phyloP scores from a whole-genome alignment of 2,888 invertebrate genomes.

The Agrotis ipsilon region DNA sequence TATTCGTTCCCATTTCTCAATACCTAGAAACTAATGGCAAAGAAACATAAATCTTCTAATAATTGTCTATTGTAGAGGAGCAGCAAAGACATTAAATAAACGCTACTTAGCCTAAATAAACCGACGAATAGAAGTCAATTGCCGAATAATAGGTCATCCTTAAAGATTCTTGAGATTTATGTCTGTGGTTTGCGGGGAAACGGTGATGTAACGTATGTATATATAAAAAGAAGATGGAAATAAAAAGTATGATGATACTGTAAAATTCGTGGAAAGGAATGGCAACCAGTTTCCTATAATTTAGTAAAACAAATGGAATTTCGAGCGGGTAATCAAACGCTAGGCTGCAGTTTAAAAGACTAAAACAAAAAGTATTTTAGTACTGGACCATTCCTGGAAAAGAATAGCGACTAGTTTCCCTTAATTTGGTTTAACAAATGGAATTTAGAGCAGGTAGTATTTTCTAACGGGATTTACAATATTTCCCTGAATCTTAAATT shows the following conservation, averaged over 20 bases:
- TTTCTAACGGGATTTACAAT: background rate
- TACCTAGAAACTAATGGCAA: constrained; percentile 39
- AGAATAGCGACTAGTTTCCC: too few relatives aligned
- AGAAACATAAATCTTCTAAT: constrained; percentile 58
- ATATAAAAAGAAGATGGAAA: constrained; percentile 21
- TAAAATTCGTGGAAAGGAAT: background rate
- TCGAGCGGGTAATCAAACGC: background rate
- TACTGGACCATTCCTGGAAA: too few relatives aligned
- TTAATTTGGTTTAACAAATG: too few relatives aligned
- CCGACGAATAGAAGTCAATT: constrained; percentile 9
- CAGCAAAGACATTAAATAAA: constrained; percentile 36
- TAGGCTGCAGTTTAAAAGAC: background rate
- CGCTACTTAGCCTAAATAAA: constrained; percentile 43
- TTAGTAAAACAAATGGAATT: background rate
- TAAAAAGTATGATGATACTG: background rate
- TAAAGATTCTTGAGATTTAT: background rate
- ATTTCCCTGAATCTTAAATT: constrained; percentile 3
- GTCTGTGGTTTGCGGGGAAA: constrained; percentile 6
- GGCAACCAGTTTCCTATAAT: background rate
- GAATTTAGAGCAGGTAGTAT: too few relatives aligned
- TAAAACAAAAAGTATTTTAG: background rate
- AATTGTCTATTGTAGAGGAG: constrained; percentile 50
- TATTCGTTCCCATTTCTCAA: constrained; percentile 57
- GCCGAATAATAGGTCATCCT: constrained; percentile 20
- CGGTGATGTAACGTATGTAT: constrained; percentile 15